Percentiles rank a stretch among this genome's conserved stretches.
phyloP scores from a whole-genome alignment of 2,113 vertebrate species.

The Cephalopholis sonnerati region DNA sequence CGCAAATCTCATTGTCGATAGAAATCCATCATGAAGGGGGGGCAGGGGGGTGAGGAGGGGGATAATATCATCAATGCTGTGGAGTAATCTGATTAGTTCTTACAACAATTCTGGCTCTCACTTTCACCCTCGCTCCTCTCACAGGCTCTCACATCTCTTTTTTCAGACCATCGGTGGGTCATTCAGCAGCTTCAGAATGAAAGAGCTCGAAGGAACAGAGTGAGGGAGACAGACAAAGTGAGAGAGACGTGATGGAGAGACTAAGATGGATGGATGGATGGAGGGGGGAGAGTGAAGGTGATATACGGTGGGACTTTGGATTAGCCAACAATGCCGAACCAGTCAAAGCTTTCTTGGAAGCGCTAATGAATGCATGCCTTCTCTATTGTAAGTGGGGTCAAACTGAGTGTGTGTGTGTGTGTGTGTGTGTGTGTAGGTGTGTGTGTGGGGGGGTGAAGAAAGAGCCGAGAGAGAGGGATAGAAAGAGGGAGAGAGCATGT shows the following conservation, averaged over 20 bases:
- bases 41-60: neutral
- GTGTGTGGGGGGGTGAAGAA: neutral
- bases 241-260: neutral
- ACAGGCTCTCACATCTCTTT: neutral
- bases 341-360: conserved; percentile 65
- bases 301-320: conserved; percentile 71
- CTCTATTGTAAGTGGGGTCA: conserved; percentile 67
- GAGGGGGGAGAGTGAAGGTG: conserved; percentile 46
- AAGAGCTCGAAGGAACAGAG: neutral
- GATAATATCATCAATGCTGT: conserved; percentile 18
- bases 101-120: conserved; percentile 17
- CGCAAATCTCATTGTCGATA: conserved; percentile 38
- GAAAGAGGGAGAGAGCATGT: too few relatives aligned
- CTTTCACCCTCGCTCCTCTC: conserved; percentile 10
- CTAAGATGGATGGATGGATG: neutral
- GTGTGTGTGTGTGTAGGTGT: conserved; percentile 40
- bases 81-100: conserved; percentile 72
- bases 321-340: conserved; percentile 62
- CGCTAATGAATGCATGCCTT: conserved; percentile 71
- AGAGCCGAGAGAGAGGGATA: neutral
- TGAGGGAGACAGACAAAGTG: neutral
- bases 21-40: neutral
- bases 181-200: neutral
- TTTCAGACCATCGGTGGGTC: neutral
- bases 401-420: conserved; percentile 50